Base-by-base conservation (phyloP, 2,797 vertebrate species). In the Scarus forsteni region DNA sequence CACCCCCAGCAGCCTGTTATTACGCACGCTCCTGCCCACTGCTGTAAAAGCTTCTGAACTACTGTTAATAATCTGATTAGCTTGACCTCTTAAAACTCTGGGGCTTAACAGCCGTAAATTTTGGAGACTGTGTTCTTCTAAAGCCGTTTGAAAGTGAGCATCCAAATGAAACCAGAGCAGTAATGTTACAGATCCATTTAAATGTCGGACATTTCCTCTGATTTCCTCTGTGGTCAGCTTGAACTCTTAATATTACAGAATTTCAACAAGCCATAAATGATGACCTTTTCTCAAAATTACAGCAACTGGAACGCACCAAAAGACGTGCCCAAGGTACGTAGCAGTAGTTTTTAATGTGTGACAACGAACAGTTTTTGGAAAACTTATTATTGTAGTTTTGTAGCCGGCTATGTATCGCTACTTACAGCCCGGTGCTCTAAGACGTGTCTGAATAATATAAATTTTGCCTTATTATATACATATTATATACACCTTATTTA, bases 21-120 rank as follows among this genome's bases (percentile, higher is more conserved):
- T 66, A 79, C 64, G 63, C 8, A 12, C 43, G 3, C 44, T 39
- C 45, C 39, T 27, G 27, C 7, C 43, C n/a, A 3, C 49, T 61
- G 75, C 64, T 62, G 54, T 72, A 74, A 85, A 82, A 71, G 60
- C 60, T 59, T 9, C 48, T 35, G 10, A 54, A 9, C 8, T 53
- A 34, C 39, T 15, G 7, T 57, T 68, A 66, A 68, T 51, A 57
- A 75, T 65, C 50, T 70, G 70, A 81, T 77, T 65, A 69, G 62
- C 34, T 48, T 0, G 0, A 39, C n/a, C 50, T 56, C 46, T 14
- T 8, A 42, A 48, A 10, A 50, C 35, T 19, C 43, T 60, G 54
- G 11, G 49, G 14, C 36, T 11, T 55, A 59, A 5, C 51, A 19
- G 9, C 43, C 34, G 11, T 60, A 60, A 39, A 60, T 64, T 51